Conservation (phyloP, 2,888 invertebrate genomes). For the Atethmia centrago region DNA sequence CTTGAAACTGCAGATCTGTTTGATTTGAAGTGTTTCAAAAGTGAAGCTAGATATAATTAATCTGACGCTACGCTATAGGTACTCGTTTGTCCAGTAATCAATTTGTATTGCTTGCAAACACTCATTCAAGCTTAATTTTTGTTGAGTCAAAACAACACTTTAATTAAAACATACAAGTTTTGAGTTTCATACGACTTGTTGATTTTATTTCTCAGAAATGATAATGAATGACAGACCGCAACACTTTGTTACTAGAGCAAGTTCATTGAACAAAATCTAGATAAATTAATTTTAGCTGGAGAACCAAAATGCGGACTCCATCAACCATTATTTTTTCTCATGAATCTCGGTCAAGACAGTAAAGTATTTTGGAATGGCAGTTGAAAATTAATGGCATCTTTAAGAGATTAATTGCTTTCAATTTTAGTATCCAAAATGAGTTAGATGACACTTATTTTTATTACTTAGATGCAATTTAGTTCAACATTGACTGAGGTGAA, state of each 20-base stretch:
- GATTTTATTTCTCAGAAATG: conserved; percentile 31
- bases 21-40: conserved; percentile 8
- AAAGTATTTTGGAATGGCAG: not conserved
- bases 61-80: not conserved
- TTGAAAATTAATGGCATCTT: not conserved
- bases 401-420: not conserved
- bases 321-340: not conserved
- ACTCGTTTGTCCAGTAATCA: not conserved
- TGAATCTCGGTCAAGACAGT: not conserved
- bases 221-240: conserved; percentile 35
- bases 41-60: conserved; percentile 1
- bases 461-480: not conserved
- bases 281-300: conserved; percentile 35
- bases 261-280: conserved; percentile 42
- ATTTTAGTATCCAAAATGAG: not conserved
- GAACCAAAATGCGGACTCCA: conserved; percentile 6
- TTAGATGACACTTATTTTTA: not conserved
- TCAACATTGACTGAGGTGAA: not conserved
- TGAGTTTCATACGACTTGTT: not conserved
- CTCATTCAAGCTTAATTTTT: not conserved
- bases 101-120: not conserved
- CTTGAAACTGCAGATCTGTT: not conserved
- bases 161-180: not conserved
- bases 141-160: not conserved
- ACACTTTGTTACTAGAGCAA: conserved; percentile 27